Conservation (phyloP, 2,888 invertebrate genomes). For the Apoderus coryli region DNA sequence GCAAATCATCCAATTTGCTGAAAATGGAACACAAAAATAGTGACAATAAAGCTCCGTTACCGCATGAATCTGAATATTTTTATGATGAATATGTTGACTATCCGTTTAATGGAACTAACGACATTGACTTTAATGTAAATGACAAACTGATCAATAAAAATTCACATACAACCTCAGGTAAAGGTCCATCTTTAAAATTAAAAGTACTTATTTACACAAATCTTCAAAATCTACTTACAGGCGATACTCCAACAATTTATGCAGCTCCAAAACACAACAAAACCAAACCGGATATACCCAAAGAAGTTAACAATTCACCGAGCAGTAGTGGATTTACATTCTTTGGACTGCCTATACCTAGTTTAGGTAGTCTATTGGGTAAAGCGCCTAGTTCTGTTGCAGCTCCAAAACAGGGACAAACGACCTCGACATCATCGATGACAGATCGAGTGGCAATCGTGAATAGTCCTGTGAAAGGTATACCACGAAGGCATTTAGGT, state of each 20-base stretch:
- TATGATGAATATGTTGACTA: slow-evolving; percentile 74
- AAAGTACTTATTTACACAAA: slow-evolving; percentile 1
- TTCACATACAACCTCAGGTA: slow-evolving; percentile 20
- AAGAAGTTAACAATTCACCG: slow-evolving; percentile 32
- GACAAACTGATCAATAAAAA: slow-evolving; percentile 15
- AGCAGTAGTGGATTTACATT: slow-evolving; percentile 59
- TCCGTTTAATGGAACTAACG: slow-evolving; percentile 49
- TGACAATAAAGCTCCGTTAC: slow-evolving; percentile 42
- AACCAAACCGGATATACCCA: slow-evolving; percentile 22
- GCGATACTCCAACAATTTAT: slow-evolving; percentile 46
- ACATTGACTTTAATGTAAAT: slow-evolving; percentile 26
- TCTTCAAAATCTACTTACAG: no score
- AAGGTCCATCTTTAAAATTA: slow-evolving; percentile 2
- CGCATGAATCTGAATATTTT: slow-evolving; percentile 67
- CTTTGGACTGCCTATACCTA: slow-evolving; percentile 70
- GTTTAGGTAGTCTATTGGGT: slow-evolving; percentile 45
- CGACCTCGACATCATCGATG: slow-evolving; percentile 11
- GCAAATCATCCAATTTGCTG: no score
- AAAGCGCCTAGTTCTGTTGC: slow-evolving; percentile 15
- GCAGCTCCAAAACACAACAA: slow-evolving; percentile 33
- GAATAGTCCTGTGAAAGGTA: slow-evolving; percentile 18
- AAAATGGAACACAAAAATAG: slow-evolving; percentile 32
- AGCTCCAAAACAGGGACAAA: slow-evolving; percentile 20
- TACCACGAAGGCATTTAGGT: neutral
- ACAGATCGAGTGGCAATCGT: slow-evolving; percentile 28